Percentiles rank a stretch among this genome's conserved stretches.
Evolutionary conservation across 1,140 invertebrate genomes (phyloP).

Genomic region (Aphidius gifuensis): DNA sequence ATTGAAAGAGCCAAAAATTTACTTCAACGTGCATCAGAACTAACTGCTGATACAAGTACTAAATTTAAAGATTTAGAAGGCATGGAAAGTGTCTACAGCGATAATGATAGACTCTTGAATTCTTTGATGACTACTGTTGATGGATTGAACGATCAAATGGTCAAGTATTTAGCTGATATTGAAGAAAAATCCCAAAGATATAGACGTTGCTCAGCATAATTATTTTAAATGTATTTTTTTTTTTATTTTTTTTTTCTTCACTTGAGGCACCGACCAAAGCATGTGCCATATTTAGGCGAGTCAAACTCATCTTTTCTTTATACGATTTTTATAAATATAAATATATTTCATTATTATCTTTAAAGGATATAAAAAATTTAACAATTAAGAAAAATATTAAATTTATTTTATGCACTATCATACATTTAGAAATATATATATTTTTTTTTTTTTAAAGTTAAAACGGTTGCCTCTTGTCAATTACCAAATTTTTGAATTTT

Average conservation of each 20-base stretch:
- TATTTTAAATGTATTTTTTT: conserved; percentile 1
- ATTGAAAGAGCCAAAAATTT: conserved; percentile 71
- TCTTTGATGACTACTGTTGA: conserved; percentile 47
- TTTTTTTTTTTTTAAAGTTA: too few species aligned
- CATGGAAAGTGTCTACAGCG: conserved; percentile 53
- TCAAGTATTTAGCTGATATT: conserved; percentile 41
- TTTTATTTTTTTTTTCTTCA: conserved; percentile 12
- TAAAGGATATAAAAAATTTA: too few species aligned
- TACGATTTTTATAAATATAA: conserved; percentile 17
- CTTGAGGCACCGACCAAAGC: conserved; percentile 10
- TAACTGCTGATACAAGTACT: conserved; percentile 71
- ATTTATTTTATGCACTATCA: too few species aligned
- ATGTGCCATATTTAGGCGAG: conserved; percentile 16
- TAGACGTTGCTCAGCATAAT: conserved; percentile 43
- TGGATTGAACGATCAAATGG: conserved; percentile 39
- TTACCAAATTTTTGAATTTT: too few species aligned
- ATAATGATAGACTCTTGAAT: conserved; percentile 43
- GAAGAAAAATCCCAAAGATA: conserved; percentile 45
- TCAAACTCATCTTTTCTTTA: background rate
- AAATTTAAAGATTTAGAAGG: conserved; percentile 73
- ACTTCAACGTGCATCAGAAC: conserved; percentile 68
- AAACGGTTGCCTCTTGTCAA: too few species aligned
- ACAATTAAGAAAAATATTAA: too few species aligned
- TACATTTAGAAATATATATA: too few species aligned
- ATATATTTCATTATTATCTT: conserved; percentile 10